Percentiles rank a stretch among this genome's conserved stretches.
Conservation (phyloP, 2,113 vertebrate species). For the Pterocles gutturalis region DNA sequence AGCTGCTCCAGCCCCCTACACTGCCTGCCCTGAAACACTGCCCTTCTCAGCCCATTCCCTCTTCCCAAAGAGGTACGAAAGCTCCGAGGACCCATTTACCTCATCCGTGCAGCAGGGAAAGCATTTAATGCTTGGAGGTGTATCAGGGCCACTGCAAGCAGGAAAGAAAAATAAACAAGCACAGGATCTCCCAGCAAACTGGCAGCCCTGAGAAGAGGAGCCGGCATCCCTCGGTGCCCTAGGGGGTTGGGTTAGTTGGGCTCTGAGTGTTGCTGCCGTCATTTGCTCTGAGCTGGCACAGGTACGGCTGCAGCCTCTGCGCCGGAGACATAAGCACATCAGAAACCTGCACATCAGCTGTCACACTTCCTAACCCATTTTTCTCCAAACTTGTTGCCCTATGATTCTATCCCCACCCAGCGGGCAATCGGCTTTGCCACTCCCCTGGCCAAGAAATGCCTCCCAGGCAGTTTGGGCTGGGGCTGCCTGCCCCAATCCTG, state of each 20-base stretch:
- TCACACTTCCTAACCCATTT: background rate
- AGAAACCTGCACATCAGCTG: background rate
- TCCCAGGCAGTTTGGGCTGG: background rate
- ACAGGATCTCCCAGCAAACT: background rate
- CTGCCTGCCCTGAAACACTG: background rate
- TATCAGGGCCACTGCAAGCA: conserved; percentile 53
- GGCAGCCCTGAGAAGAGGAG: background rate
- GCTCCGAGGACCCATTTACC: conserved; percentile 21
- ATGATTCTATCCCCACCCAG: background rate
- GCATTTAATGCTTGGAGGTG: conserved; percentile 13
- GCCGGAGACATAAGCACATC: background rate
- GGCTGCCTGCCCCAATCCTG: background rate
- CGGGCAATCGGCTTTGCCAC: background rate
- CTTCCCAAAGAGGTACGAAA: background rate
- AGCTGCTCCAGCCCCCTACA: background rate
- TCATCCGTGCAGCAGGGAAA: conserved; percentile 32
- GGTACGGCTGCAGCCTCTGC: background rate
- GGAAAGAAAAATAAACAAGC: conserved; percentile 47
- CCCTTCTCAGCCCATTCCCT: background rate
- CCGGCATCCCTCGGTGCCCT: rapidly evolving
- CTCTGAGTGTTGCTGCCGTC: background rate
- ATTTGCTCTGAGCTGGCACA: background rate
- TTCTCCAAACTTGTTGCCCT: background rate
- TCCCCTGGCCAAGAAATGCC: background rate
- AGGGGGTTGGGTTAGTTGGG: rapidly evolving